Evolutionary conservation across 1,140 invertebrate genomes (phyloP).

Genomic region (Eriocheir sinensis): DNA sequence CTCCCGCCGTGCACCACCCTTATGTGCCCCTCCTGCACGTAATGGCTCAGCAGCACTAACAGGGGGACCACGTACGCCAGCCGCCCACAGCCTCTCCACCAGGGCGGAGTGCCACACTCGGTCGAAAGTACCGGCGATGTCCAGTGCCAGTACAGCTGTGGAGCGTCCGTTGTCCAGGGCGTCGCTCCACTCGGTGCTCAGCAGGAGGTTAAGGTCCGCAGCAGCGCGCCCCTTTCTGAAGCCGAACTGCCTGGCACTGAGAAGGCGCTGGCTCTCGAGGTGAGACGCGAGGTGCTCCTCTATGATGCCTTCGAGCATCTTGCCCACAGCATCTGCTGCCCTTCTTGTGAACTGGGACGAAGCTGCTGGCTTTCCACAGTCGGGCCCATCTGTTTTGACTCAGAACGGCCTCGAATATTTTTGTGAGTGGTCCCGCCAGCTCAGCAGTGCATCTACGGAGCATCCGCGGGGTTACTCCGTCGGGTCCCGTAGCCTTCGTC

Average conservation of each 20-base stretch:
- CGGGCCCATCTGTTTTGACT: background rate
- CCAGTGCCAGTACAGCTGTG: constrained; percentile 34
- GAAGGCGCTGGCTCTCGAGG: background rate
- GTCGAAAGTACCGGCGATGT: constrained; percentile 29
- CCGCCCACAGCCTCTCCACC: background rate
- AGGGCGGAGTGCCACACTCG: background rate
- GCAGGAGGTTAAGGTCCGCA: constrained; percentile 36
- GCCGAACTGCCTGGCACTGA: constrained; percentile 15
- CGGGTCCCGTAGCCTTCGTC: background rate
- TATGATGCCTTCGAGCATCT: background rate
- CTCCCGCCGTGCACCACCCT: too few relatives aligned
- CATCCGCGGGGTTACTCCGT: background rate
- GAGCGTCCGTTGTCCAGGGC: background rate
- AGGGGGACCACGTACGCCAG: background rate
- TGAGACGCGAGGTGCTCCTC: background rate
- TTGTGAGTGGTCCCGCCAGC: background rate
- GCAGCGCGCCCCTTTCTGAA: constrained; percentile 31
- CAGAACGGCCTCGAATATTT: background rate
- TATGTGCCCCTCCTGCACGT: too few relatives aligned
- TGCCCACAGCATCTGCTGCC: constrained; percentile 15
- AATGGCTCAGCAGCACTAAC: too few relatives aligned
- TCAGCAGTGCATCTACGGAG: background rate
- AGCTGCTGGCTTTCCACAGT: background rate
- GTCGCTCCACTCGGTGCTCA: background rate
- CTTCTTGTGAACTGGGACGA: background rate